Evolutionary conservation across 2,797 vertebrate genomes (phyloP).

Genomic region (Tachyglossus aculeatus): DNA sequence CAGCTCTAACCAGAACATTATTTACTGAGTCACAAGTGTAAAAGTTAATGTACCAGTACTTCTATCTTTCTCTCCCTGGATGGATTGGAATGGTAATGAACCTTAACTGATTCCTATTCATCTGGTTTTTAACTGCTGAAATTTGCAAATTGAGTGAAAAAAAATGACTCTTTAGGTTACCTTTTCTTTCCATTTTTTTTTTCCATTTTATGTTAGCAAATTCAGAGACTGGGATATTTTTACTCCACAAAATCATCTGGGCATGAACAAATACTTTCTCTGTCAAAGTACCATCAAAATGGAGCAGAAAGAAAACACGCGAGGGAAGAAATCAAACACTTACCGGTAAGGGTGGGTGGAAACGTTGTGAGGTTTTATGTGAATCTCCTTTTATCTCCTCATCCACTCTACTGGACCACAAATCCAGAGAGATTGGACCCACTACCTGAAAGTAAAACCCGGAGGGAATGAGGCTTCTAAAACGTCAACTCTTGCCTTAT

Average conservation of each 20-base stretch:
- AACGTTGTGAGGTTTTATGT: not conserved
- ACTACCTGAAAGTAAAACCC: not conserved
- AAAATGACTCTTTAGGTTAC: constrained; percentile 48
- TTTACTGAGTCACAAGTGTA: constrained; percentile 85
- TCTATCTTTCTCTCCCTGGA: constrained; percentile 81
- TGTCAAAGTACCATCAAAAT: not conserved
- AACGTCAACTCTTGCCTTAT: not conserved
- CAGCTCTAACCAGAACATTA: constrained; percentile 82
- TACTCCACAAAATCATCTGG: constrained; percentile 21
- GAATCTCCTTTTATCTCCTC: not conserved
- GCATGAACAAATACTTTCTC: constrained; percentile 28
- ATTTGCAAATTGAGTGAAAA: constrained; percentile 61
- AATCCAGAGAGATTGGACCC: not conserved
- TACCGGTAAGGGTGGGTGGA: accelerated
- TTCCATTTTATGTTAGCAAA: constrained; percentile 36
- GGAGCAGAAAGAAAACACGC: constrained; percentile 12
- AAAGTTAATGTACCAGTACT: constrained; percentile 90
- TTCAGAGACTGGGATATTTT: constrained; percentile 34
- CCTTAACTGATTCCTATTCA: constrained; percentile 83
- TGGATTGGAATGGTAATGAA: constrained; percentile 84
- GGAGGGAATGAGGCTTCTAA: not conserved
- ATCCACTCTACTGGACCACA: not conserved
- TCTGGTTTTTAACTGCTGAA: constrained; percentile 72
- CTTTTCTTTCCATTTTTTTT: constrained; percentile 37
- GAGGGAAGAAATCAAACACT: not conserved